Evolutionary conservation across 2,113 vertebrate species (phyloP), one percentile per base, ranked within the genome.

Genomic region (Lynx canadensis): DNA sequence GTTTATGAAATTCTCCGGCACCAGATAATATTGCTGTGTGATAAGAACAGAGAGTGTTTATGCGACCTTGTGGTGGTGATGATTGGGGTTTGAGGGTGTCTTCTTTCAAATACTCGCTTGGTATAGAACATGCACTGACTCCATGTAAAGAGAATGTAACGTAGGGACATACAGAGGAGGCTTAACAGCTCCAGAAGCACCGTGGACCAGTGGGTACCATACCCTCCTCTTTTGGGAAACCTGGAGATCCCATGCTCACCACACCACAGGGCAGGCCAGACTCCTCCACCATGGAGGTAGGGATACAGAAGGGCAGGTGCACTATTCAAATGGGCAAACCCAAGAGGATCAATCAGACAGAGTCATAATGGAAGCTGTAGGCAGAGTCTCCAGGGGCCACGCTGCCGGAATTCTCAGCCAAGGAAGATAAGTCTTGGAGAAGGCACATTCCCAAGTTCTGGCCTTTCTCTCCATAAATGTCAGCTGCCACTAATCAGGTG

Each of bases 1-100:
- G 84, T 94, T 97, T 96, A 97, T 95, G 92, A 97, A 97, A 94
- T 97, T 96, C 91, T 63, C 57, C 10, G 7, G 66, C 76, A 95
- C 57, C 83, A 68, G 91, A 92, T 95, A 95, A 91, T 65, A 55
- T 31, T 69, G 50, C 60, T 36, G 29, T 16, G 21, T 63, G 87
- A 96, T 97, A 97, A 95, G 88, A 92, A 79, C 3, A 27, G 16
- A 91, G 86, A 87, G 7, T 87, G 69, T 92, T 95, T 80, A 31
- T n/a, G 76, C 80, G 89, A 86, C 74, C 90, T 95, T 84, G 94
- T 89, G 41, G 68, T 11, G 19, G 82, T 68, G 31, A 29, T 33
- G 33, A 31, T 5, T 86, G 13, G n/a, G 55, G 41, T n/a, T 87
- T 45, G 41, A 96, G 87, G 38, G 96, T 76, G 82, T 93, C 66